Evolutionary conservation across 1,140 invertebrate species (phyloP).

Genomic region (Rhopalosiphum padi): DNA sequence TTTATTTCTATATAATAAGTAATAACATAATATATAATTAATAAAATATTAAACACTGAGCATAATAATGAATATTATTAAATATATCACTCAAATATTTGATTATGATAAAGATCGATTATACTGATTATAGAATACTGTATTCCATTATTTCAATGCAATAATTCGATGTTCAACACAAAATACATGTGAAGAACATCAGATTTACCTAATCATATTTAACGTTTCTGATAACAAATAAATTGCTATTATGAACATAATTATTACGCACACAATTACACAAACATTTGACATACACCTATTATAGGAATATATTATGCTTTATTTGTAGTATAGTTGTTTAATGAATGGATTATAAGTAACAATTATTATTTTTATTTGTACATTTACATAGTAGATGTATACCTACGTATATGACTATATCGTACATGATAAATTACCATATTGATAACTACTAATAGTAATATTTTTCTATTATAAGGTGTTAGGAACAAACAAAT

Average conservation of each 20-base stretch:
- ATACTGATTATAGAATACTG: not conserved
- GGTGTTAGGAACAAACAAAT: not conserved
- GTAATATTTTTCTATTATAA: not conserved
- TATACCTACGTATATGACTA: not conserved
- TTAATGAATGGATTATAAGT: not conserved
- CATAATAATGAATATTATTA: not conserved
- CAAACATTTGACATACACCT: too few species aligned
- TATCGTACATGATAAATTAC: not conserved
- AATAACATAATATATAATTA: not conserved
- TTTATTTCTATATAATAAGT: not conserved
- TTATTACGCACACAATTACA: not conserved
- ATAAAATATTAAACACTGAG: not conserved
- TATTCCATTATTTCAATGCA: not conserved
- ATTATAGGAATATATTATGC: not conserved
- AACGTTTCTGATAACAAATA: not conserved
- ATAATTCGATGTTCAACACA: not conserved
- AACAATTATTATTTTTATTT: not conserved
- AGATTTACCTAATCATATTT: not conserved
- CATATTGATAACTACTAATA: not conserved
- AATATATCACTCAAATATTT: not conserved
- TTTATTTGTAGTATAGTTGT: not conserved
- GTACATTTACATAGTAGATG: not conserved
- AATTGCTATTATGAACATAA: not conserved
- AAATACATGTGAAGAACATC: not conserved
- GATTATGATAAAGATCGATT: too few species aligned